Evolutionary conservation across 2,113 vertebrate species (phyloP).

Genomic region (Odocoileus hemionus): DNA sequence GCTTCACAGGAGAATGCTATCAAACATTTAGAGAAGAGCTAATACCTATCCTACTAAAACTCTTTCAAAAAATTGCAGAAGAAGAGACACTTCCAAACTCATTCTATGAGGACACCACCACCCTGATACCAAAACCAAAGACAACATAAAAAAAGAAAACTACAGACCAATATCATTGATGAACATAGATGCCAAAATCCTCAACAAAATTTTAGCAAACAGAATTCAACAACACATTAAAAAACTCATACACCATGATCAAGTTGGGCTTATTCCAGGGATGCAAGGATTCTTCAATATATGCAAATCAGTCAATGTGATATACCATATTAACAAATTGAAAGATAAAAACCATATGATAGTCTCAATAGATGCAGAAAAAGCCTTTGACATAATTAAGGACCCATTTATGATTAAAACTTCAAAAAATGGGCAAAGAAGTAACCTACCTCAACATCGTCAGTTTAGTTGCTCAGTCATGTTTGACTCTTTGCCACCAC

Average conservation of each 20-base stretch:
- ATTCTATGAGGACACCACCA: background rate
- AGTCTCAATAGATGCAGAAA: background rate
- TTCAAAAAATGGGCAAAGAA: background rate
- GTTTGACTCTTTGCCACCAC: background rate
- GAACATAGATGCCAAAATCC: background rate
- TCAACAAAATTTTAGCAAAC: background rate
- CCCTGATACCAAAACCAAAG: background rate
- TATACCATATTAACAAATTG: background rate
- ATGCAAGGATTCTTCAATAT: background rate
- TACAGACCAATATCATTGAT: background rate
- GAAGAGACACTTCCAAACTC: background rate
- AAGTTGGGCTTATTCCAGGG: background rate
- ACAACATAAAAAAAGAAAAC: background rate
- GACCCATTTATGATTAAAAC: background rate
- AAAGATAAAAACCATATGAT: background rate
- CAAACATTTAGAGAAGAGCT: background rate
- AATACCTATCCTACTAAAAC: background rate
- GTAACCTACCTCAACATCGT: background rate
- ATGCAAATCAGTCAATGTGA: background rate
- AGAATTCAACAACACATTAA: background rate
- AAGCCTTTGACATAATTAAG: background rate
- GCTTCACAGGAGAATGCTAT: background rate
- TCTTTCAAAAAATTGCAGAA: background rate
- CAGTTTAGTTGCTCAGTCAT: background rate
- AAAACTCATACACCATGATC: background rate